A percentile compares a stretch with the other conserved stretches of the same genome.
Evolutionary conservation across 1,140 invertebrate genomes (phyloP).

Genomic region (Tribolium castaneum): DNA sequence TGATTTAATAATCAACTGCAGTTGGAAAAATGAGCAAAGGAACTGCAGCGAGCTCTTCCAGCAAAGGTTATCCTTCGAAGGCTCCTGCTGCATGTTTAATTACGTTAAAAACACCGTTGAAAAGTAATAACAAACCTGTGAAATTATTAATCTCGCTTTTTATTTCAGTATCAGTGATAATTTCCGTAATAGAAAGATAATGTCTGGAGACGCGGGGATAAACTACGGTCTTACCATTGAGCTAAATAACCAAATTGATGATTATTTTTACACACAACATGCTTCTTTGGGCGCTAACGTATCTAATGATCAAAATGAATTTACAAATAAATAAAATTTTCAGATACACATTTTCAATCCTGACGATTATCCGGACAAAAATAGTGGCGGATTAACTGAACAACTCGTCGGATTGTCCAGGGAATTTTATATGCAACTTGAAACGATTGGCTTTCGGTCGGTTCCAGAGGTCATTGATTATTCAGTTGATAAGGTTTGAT

Average conservation of each 20-base stretch:
- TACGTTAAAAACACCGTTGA: conserved; percentile 10
- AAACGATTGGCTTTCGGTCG: conserved; percentile 47
- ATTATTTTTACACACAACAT: conserved; percentile 30
- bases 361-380: conserved; percentile 64
- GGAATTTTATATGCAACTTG: conserved; percentile 45
- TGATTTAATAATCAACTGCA: conserved; percentile 12
- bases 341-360: conserved; percentile 64
- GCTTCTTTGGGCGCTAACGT: conserved; percentile 9
- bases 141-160: background rate
- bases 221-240: background rate
- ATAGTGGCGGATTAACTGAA: conserved; percentile 57
- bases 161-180: background rate
- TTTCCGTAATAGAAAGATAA: background rate
- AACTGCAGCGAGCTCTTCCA: conserved; percentile 22
- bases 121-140: background rate
- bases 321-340: background rate
- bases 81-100: conserved; percentile 31
- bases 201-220: background rate
- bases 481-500: conserved; percentile 49
- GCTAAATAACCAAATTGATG: background rate
- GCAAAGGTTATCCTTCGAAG: conserved; percentile 16
- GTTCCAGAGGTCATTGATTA: conserved; percentile 50
- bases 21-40: background rate
- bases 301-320: background rate
- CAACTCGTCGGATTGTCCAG: conserved; percentile 44